Conservation (phyloP, 1,140 invertebrate genomes). For the Melanaphis sacchari region DNA sequence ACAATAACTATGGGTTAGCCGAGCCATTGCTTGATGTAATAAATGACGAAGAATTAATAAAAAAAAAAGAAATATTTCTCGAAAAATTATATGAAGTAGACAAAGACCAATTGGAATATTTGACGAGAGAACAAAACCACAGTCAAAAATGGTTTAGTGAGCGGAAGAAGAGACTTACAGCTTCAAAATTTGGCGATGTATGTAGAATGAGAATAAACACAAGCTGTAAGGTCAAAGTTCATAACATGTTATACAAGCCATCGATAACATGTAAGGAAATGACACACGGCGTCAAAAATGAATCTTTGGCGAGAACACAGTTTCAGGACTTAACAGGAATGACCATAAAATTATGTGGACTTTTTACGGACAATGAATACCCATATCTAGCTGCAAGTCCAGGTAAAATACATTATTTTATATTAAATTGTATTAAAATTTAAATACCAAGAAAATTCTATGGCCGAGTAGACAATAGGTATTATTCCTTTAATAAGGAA, state of each 20-base stretch:
- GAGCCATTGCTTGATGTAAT: not conserved
- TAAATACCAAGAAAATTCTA: too few relatives aligned
- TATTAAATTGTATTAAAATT: too few relatives aligned
- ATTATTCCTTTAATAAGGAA: too few relatives aligned
- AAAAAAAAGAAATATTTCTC: not conserved
- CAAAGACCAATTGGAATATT: not conserved
- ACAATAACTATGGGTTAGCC: not conserved
- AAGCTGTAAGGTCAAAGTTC: not conserved
- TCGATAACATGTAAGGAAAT: not conserved
- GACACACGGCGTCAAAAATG: not conserved
- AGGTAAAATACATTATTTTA: not conserved
- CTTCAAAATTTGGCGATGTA: slow-evolving; percentile 1
- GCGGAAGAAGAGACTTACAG: slow-evolving; percentile 12
- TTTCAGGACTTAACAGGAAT: not conserved
- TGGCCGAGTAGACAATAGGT: too few relatives aligned
- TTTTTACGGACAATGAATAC: not conserved
- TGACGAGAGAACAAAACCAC: not conserved
- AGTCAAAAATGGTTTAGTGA: not conserved
- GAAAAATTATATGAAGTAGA: not conserved
- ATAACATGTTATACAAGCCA: not conserved
- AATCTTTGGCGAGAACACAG: not conserved
- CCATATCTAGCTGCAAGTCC: slow-evolving; percentile 16
- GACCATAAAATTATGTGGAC: not conserved
- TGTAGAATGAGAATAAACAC: slow-evolving; percentile 1
- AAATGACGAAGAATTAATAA: not conserved